A percentile compares a stretch with the other conserved stretches of the same genome.
Conservation (phyloP, 2,113 vertebrate species). For the Rhipidura dahli region DNA sequence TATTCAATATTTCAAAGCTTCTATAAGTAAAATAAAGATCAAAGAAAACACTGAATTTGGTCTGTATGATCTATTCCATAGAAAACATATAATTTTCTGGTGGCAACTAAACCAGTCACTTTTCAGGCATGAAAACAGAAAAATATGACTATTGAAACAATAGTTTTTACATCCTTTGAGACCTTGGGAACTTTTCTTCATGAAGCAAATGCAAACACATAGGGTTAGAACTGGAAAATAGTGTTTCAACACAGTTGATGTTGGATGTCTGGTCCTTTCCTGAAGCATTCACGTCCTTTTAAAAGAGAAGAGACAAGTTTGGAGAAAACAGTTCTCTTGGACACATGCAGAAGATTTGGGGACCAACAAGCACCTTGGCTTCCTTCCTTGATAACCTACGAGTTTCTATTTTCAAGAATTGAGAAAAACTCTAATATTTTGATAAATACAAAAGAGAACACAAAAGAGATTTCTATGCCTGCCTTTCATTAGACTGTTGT, state of each 20-base stretch:
- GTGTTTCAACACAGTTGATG: neutral
- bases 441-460: neutral
- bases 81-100: neutral
- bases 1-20: neutral
- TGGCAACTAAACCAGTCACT: neutral
- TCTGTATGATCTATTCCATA: neutral
- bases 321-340: neutral
- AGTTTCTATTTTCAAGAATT: neutral
- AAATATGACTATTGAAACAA: neutral
- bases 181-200: neutral
- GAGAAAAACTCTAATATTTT: neutral
- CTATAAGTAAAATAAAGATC: neutral
- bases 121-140: neutral
- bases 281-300: neutral
- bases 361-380: neutral
- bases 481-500: fast-evolving
- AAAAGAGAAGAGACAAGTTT: neutral
- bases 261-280: neutral
- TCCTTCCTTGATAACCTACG: neutral
- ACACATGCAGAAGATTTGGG: neutral
- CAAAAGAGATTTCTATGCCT: neutral
- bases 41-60: neutral
- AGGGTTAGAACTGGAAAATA: neutral
- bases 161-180: neutral
- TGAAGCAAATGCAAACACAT: neutral